Evolutionary conservation across 2,888 invertebrate species (phyloP).

Genomic region (Alloscopus bannaensis): DNA sequence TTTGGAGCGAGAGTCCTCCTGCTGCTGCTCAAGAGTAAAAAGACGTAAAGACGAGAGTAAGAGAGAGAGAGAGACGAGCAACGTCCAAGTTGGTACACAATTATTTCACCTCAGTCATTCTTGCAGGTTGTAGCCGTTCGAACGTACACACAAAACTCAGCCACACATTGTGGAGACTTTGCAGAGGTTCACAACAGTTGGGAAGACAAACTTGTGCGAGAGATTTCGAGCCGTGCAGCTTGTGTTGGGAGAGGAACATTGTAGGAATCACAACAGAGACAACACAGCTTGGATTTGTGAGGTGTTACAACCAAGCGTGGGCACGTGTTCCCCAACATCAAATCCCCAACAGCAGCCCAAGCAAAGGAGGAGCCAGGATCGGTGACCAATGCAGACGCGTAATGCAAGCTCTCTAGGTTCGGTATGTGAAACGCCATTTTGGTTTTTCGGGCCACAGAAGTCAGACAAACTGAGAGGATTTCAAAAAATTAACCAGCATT

Average conservation of each 20-base stretch:
- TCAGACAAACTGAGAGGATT: constrained; percentile 68
- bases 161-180: too few species aligned
- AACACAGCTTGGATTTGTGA: constrained; percentile 54
- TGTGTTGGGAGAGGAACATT: constrained; percentile 29
- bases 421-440: constrained; percentile 71
- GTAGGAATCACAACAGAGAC: constrained; percentile 18
- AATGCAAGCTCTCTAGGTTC: constrained; percentile 58
- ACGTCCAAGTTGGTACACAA: constrained; percentile 23
- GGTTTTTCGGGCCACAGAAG: constrained; percentile 72
- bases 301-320: constrained; percentile 63
- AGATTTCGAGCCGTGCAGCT: too few species aligned
- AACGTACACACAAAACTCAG: too few species aligned
- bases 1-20: too few species aligned
- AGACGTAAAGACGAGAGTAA: constrained; percentile 32
- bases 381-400: constrained; percentile 61
- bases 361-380: constrained; percentile 49
- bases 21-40: constrained; percentile 38
- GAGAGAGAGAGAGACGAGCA: constrained; percentile 5
- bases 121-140: constrained; percentile 51
- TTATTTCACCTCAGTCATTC: constrained; percentile 47
- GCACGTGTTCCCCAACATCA: constrained; percentile 66
- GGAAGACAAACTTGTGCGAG: too few species aligned
- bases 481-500: constrained; percentile 58
- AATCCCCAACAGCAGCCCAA: constrained; percentile 57
- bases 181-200: too few species aligned